Evolutionary conservation across 37 sponge, comb jelly and placozoan genomes (phyloP), one percentile per base, ranked within the genome.

Genomic region (Dysidea cf. avara): DNA sequence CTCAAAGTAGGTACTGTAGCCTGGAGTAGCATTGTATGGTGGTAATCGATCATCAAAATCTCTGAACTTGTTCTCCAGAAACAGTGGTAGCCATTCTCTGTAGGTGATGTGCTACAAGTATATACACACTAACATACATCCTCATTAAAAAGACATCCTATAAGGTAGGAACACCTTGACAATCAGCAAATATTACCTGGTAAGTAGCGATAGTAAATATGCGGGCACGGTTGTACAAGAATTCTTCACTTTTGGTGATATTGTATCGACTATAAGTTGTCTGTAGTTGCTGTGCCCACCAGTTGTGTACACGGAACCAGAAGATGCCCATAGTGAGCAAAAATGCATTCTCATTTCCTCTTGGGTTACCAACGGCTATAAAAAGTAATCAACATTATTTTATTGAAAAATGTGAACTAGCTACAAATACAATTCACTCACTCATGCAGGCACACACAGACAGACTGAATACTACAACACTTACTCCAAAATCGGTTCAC

Each of bases 311-410:
- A 48, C 95, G 70, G 80, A 78, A 94, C 95, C 95, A 94, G 66
- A 94, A 59, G 47, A 94, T 86, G 9, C 91, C 91, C 91, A 90
- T 86, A 18, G 78, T 59, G 7, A 90, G 82, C 0, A 94, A 82
- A 68, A 94, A 90, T 17, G 97, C 89, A 62, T 97, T 93, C 80
- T 92, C 93, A 70, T 93, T 85, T 49, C 97, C 94, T 63, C 97
- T 83, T 35, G 94, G 90, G 67, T 97, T 93, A 7, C 97, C 97
- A 70, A 97, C 77, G 11, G 73, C 97, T 96, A 64, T 20, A 71
- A 51, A 26, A 14, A 74, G 22, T n/a, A n/a, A n/a, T n/a, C n/a
- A n/a, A n/a, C n/a, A n/a, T n/a, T n/a, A n/a, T n/a, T n/a, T n/a
- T n/a, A n/a, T n/a, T n/a, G n/a, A n/a, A n/a, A n/a, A n/a, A n/a